A percentile compares a stretch with the other conserved stretches of the same genome.
These are phyloP conservation scores for Axis porcinus DNA, from an alignment of 2,113 vertebrate species.

Conservation along the genomic window DNA sequence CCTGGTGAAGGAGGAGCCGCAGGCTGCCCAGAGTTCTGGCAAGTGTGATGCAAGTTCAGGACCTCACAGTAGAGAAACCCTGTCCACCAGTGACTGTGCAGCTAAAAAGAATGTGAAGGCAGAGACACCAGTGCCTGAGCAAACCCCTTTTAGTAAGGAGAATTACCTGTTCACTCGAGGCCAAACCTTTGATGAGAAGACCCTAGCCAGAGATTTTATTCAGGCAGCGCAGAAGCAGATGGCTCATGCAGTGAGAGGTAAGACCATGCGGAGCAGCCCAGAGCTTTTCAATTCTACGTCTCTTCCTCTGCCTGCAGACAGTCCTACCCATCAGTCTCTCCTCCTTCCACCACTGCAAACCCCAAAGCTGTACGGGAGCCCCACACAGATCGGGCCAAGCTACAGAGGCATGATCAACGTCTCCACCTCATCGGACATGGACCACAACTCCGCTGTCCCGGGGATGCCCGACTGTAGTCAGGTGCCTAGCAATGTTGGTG, in stretches of 20 bases:
- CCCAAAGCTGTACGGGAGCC: constrained; percentile 77
- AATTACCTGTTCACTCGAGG: constrained; percentile 26
- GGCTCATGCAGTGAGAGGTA: constrained; percentile 80
- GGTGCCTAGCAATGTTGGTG: constrained; percentile 80
- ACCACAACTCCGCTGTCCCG: constrained; percentile 70
- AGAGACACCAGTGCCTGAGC: constrained; percentile 68
- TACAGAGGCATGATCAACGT: constrained; percentile 94
- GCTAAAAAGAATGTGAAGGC: constrained; percentile 70
- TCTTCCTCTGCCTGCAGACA: constrained; percentile 50
- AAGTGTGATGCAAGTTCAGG: constrained; percentile 29
- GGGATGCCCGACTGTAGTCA: constrained; percentile 77
- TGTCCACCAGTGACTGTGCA: neutral
- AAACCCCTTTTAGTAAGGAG: constrained; percentile 70
- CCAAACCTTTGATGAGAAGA: constrained; percentile 51
- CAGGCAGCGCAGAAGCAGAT: constrained; percentile 82
- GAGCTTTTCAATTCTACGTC: constrained; percentile 79
- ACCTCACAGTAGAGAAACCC: accelerated
- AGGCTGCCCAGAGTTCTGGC: neutral
- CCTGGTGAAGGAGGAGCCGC: constrained; percentile 76
- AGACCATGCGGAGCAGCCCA: constrained; percentile 75
- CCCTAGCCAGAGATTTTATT: constrained; percentile 85
- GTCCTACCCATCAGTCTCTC: constrained; percentile 73
- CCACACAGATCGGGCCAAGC: constrained; percentile 81
- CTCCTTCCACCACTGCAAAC: constrained; percentile 78
- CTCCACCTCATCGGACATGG: constrained; percentile 86